Conservation (phyloP, 1,140 invertebrate genomes). For the Dendroctonus ponderosae region DNA sequence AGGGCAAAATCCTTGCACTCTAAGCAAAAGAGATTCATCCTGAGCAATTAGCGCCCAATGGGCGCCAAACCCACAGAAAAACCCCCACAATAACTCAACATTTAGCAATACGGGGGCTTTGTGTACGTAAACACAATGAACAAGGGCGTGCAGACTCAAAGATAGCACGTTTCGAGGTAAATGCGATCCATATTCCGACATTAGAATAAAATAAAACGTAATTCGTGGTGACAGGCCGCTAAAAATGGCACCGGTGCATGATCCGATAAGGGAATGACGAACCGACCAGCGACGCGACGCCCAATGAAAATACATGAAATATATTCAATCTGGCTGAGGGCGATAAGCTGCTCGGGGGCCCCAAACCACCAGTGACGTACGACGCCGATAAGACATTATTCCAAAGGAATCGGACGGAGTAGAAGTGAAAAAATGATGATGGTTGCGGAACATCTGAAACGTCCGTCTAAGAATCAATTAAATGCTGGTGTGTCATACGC, state of each 20-base stretch:
- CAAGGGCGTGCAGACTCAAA: too few species aligned
- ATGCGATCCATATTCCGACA: constrained; percentile 7
- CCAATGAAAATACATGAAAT: constrained; percentile 34
- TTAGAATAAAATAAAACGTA: constrained; percentile 34
- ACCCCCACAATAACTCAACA: too few species aligned
- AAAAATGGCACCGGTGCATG: constrained; percentile 34
- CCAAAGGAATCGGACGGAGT: neutral
- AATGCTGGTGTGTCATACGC: neutral
- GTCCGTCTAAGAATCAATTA: neutral
- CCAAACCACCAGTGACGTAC: constrained; percentile 16
- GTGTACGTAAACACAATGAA: too few species aligned
- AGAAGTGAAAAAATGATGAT: neutral
- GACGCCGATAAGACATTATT: constrained; percentile 12
- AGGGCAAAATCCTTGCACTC: too few species aligned
- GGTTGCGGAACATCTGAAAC: neutral
- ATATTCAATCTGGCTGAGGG: constrained; percentile 33
- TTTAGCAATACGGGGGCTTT: too few species aligned
- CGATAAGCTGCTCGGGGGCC: constrained; percentile 26
- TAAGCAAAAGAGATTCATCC: too few species aligned
- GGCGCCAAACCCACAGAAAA: too few species aligned
- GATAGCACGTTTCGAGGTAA: neutral
- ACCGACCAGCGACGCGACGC: constrained; percentile 15
- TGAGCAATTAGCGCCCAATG: too few species aligned
- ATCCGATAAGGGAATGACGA: constrained; percentile 34
- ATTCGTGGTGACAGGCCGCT: constrained; percentile 24